Base-by-base conservation (phyloP, 2,888 invertebrate species). In the Drosophila quasianomalipes region DNA sequence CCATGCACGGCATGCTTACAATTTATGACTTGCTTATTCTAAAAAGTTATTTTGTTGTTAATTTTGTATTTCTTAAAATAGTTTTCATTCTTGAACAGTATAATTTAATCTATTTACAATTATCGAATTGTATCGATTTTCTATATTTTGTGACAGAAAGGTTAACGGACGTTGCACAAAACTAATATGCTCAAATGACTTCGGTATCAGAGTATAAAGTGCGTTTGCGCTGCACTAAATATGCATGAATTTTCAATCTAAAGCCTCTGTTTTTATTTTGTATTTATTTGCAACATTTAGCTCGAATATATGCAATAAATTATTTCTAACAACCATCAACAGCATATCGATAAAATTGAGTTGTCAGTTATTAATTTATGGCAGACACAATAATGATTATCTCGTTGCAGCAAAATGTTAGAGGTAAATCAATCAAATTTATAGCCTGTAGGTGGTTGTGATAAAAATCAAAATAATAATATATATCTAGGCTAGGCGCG, bases 371-470 rank as follows among this genome's bases (percentile, higher is more conserved):
- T 51, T 28, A 19, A 28, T 51, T 16, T 19, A 5, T 19, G 49
- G 19, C 28, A 51, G 49, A 47, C 22, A 47, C 22, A 26, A 47
- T 16, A 47, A 26, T 19, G 4, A 51, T 51, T 28, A 28, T 19
- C 5, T 10, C 51, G n/a, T 33, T 30, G 57, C 67, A 41, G 35
- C 44, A 37, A 26, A 58, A 53, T 67, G 64, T 66, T 69, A 49
- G 49, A 22, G 51, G 73, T 77, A 79, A 83, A 80, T 82, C 71
- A 74, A 61, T 44, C 59, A 54, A 69, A 55, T 63, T 10, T n/a
- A 39, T 16, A 16, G 16, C 47, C 47, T 7, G 16, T 4, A 7
- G 9, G 47, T 47, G 26, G 4, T 4, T 47, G 26, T 9, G 16
- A 26, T 26, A 47, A 47, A 26, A 26, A 26, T 47, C 22, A 16